A percentile compares a stretch with the other conserved stretches of the same genome.
Conservation (phyloP, 1,140 invertebrate genomes). For the Eubasilissa regina region DNA sequence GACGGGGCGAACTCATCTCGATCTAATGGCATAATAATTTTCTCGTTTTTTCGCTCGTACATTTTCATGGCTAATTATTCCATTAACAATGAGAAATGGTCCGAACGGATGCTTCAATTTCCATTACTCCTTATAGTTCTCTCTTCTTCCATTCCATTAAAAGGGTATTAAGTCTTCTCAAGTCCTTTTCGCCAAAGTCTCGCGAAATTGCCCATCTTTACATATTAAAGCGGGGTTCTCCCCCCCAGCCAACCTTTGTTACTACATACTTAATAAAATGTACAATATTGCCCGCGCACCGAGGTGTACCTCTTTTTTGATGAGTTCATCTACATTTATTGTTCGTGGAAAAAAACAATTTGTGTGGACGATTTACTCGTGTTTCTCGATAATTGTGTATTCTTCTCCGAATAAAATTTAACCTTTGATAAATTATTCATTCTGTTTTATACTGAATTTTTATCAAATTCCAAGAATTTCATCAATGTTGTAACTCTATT, state of each 20-base stretch:
- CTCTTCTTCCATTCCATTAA: conserved; percentile 24
- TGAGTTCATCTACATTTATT: no score
- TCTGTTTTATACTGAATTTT: no score
- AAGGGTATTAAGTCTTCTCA: conserved; percentile 17
- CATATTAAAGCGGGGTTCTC: conserved; percentile 6
- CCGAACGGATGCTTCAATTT: conserved; percentile 48
- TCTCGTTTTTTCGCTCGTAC: conserved; percentile 44
- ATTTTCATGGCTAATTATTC: conserved; percentile 59
- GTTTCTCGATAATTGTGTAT: no score
- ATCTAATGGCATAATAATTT: conserved; percentile 51
- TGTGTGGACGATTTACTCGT: no score
- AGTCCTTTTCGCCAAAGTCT: conserved; percentile 31
- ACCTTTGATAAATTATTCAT: no score
- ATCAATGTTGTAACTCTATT: no score
- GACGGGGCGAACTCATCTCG: conserved; percentile 29
- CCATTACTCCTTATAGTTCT: conserved; percentile 34
- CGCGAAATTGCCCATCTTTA: conserved; percentile 29
- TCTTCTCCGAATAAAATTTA: no score
- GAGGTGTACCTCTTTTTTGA: not conserved
- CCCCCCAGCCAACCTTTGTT: not conserved
- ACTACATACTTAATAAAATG: not conserved
- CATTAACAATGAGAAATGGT: conserved; percentile 61
- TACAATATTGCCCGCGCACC: no score
- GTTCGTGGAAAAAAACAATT: no score
- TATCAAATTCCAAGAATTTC: no score